These are phyloP conservation scores for Spinibarbus caldwelli DNA, from an alignment of 2,797 vertebrate genomes.

Conservation along the genomic window DNA sequence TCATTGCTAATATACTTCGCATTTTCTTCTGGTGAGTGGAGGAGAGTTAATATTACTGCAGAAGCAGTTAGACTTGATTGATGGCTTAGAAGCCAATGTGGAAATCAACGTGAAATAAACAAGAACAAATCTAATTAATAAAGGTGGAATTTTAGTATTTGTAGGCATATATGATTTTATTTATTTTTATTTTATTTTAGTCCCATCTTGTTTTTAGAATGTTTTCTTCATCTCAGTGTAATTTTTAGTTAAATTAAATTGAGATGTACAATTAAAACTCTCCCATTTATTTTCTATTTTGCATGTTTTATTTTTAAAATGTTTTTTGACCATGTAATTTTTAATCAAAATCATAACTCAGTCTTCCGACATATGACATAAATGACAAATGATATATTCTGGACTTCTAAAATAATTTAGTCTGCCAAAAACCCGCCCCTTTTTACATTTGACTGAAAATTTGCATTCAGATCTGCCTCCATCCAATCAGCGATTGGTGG, in stretches of 20 bases:
- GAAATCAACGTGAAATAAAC: background rate
- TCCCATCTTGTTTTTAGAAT: background rate
- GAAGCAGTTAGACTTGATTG: background rate
- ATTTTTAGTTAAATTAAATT: background rate
- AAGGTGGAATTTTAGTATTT: background rate
- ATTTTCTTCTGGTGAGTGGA: slow-evolving; percentile 86
- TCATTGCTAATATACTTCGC: slow-evolving; percentile 83
- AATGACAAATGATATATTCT: background rate
- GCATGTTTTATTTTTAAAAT: background rate
- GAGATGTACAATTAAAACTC: no score
- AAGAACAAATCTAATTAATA: background rate
- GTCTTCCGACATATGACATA: background rate
- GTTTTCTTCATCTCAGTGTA: background rate
- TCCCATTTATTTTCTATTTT: background rate
- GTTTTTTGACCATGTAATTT: no score
- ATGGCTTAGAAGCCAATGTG: background rate
- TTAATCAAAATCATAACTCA: background rate
- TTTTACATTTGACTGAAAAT: background rate
- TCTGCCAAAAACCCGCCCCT: fast-evolving
- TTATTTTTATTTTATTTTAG: background rate
- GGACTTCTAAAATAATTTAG: no score
- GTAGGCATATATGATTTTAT: background rate
- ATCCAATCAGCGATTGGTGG: background rate
- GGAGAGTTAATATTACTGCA: slow-evolving; percentile 67
- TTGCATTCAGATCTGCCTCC: background rate